A percentile compares a stretch with the other conserved stretches of the same genome.
phyloP scores from a whole-genome alignment of 2,797 vertebrate species.

The Rhabdomys pumilio region DNA sequence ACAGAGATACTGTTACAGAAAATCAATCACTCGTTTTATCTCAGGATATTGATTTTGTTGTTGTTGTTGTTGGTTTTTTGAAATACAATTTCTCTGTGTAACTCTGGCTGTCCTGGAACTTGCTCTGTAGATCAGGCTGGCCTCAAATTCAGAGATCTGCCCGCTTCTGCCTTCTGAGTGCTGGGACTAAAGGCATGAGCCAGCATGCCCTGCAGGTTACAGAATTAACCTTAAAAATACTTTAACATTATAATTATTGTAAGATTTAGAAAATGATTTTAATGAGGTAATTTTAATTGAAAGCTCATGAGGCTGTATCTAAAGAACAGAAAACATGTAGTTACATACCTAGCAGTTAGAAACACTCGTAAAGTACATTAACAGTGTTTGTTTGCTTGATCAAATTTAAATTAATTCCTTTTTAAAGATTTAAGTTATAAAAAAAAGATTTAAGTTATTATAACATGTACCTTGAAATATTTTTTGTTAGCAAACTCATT shows the following conservation, averaged over 20 bases:
- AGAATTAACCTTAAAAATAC: neutral
- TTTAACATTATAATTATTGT: neutral
- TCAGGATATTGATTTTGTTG: neutral
- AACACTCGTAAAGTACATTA: neutral
- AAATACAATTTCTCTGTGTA: neutral
- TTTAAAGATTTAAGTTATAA: neutral
- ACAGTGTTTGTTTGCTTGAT: neutral
- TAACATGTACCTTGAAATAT: neutral
- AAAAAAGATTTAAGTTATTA: neutral
- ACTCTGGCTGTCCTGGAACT: neutral
- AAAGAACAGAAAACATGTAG: neutral
- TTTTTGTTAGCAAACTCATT: neutral
- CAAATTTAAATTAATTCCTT: neutral
- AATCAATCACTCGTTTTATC: neutral
- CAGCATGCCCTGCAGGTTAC: neutral
- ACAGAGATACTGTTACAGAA: neutral
- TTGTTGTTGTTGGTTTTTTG: neutral
- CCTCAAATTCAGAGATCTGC: neutral
- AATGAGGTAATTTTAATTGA: neutral
- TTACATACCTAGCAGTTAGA: neutral
- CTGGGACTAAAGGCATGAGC: neutral
- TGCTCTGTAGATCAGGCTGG: neutral
- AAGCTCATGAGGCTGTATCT: neutral
- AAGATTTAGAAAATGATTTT: neutral
- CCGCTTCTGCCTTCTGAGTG: neutral